A percentile compares a stretch with the other conserved stretches of the same genome.
Evolutionary conservation across 2,113 vertebrate species (phyloP).

Genomic region (Brachypodius melanocephalos): DNA sequence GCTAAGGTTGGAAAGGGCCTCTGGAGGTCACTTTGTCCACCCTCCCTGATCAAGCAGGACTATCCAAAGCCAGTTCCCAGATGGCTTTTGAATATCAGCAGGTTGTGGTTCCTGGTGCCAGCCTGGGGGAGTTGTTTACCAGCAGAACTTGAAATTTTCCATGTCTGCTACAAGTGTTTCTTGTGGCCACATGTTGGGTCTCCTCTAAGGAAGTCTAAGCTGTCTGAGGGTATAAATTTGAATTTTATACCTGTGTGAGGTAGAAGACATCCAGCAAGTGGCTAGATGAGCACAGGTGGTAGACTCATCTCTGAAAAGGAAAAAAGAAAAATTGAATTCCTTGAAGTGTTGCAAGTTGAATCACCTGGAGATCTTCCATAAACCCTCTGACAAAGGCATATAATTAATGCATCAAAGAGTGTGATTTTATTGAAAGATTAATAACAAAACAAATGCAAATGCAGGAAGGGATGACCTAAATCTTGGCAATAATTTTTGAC

Average conservation of each 20-base stretch:
- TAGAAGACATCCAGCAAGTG: neutral
- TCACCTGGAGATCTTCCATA: neutral
- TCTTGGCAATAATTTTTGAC: neutral
- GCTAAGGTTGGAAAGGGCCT: neutral
- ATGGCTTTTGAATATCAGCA: neutral
- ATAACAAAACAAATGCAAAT: neutral
- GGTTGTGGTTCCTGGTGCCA: neutral
- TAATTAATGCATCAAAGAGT: neutral
- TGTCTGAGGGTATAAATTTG: neutral
- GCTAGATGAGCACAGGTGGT: neutral
- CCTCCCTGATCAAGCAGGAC: neutral
- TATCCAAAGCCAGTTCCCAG: neutral
- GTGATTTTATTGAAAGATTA: neutral
- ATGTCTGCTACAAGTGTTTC: neutral
- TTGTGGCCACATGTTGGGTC: accelerated
- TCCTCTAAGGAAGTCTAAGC: neutral
- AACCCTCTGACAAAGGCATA: neutral
- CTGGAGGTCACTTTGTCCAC: neutral
- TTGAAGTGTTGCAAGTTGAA: neutral
- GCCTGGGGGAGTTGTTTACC: neutral
- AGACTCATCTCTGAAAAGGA: neutral
- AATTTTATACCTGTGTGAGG: neutral
- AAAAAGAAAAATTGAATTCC: neutral
- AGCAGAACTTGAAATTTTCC: neutral
- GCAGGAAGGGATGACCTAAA: neutral